Evolutionary conservation across 2,113 vertebrate genomes (phyloP).

Genomic region (Etheostoma spectabile): DNA sequence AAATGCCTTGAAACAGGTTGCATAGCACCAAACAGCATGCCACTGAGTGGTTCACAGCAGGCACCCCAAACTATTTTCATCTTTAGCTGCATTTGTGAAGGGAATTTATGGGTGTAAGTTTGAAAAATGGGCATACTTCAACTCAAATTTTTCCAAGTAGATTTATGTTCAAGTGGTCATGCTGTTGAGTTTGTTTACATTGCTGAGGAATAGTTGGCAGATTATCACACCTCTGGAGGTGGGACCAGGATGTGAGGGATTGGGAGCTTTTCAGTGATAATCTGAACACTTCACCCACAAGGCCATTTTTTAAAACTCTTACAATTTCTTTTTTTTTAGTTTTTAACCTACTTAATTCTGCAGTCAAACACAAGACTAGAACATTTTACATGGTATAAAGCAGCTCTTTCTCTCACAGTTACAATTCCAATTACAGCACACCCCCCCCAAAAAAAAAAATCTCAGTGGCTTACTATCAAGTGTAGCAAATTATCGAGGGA

Average conservation of each 20-base stretch:
- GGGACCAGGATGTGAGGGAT: slow-evolving; percentile 23
- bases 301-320: slow-evolving; percentile 12
- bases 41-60: slow-evolving; percentile 22
- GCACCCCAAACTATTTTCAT: slow-evolving; percentile 12
- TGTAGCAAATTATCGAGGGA: slow-evolving; percentile 49
- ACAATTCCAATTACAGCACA: slow-evolving; percentile 45
- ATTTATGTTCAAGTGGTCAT: slow-evolving; percentile 45
- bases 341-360: background rate
- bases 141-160: slow-evolving; percentile 37
- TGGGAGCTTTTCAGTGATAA: slow-evolving; percentile 27
- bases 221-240: slow-evolving; percentile 31
- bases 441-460: slow-evolving; percentile 1
- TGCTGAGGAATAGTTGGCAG: slow-evolving; percentile 22
- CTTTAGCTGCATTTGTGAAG: slow-evolving; percentile 6
- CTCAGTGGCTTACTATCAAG: slow-evolving; percentile 40
- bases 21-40: background rate
- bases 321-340: background rate
- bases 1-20: slow-evolving; percentile 1
- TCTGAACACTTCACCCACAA: slow-evolving; percentile 26
- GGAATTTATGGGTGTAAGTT: slow-evolving; percentile 20
- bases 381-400: slow-evolving; percentile 40
- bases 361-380: slow-evolving; percentile 6
- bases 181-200: slow-evolving; percentile 36
- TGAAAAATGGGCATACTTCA: slow-evolving; percentile 37
- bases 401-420: slow-evolving; percentile 37